Base-by-base conservation (phyloP, 2,113 vertebrate species). In the Phaetusa simplex region DNA sequence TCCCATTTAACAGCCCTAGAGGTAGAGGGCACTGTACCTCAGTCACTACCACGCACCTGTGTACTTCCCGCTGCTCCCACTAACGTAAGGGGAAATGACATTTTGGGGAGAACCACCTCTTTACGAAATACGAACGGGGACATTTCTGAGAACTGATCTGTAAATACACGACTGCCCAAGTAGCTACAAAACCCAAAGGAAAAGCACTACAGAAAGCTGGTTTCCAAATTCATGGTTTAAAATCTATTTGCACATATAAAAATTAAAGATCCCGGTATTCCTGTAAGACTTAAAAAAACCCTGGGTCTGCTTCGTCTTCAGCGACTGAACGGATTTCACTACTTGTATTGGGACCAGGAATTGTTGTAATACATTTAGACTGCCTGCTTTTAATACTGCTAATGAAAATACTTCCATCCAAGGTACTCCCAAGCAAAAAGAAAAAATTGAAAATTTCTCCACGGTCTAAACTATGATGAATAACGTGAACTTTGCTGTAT, bases 31-130 rank as follows among this genome's bases (percentile, higher is more conserved):
- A 18, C 78, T 53, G 72, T 6, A 53, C 30, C 38, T 70, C 58
- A 19, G 29, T 17, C 11, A 0, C 64, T 12, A 20, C 58, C 78
- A 64, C 1, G 0, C 24, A 36, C 29, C 40, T 5, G 11, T 38
- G 1, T 16, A 7, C 38, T 14, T 43, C 61, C 55, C 4, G 5
- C 14, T 2, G 2, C 61, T 65, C 55, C 65, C 43, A 20, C 3
- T 17, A 11, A 8, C 0, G 20, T 12, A 13, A 72, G 12, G 26
- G 30, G 42, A 81, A 86, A 52, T 22, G 30, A 53, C 24, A 6
- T 74, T 64, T 18, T 22, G 36, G 49, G 12, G 14, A 78, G 38
- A 92, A 69, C 21, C 27, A 36, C 11, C 29, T 56, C 36, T 10
- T 52, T 55, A 47, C 53, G 67, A 86, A 70, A 80, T 9, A 61